These are phyloP conservation scores for Labeo rohita DNA, from an alignment of 2,113 vertebrate genomes.

Conservation along the genomic window DNA sequence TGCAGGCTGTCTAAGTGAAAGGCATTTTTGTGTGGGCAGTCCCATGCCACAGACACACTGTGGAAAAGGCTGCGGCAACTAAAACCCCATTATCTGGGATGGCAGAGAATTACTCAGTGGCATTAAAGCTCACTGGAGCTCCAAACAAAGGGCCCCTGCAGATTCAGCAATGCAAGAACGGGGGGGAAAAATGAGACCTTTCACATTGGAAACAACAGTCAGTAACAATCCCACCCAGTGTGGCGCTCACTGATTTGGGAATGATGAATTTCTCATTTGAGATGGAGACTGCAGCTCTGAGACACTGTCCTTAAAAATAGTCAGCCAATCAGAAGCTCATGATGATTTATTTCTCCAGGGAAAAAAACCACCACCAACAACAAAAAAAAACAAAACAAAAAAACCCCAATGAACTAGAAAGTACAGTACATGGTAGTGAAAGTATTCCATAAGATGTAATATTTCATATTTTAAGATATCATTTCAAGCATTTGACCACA, in stretches of 20 bases:
- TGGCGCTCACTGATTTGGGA: slow-evolving; percentile 46
- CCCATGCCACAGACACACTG: slow-evolving; percentile 55
- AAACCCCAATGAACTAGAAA: not conserved
- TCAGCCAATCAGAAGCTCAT: not conserved
- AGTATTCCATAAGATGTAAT: not conserved
- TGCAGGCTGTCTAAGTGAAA: slow-evolving; percentile 53
- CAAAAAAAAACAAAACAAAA: no score
- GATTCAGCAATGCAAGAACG: slow-evolving; percentile 60
- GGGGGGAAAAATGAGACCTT: slow-evolving; percentile 54
- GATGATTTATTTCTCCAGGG: not conserved
- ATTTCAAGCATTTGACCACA: not conserved
- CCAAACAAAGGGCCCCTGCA: slow-evolving; percentile 60
- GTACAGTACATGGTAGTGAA: not conserved
- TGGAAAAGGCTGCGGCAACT: slow-evolving; percentile 54
- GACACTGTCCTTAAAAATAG: not conserved
- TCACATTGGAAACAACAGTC: slow-evolving; percentile 38
- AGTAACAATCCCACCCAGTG: slow-evolving; percentile 60
- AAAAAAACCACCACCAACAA: no score
- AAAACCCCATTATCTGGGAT: slow-evolving; percentile 67
- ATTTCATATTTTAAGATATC: not conserved
- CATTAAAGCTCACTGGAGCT: slow-evolving; percentile 57
- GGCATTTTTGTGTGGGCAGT: slow-evolving; percentile 69
- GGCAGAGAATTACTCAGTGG: slow-evolving; percentile 65
- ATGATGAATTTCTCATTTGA: slow-evolving; percentile 44
- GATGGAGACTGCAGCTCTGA: not conserved